Conservation (phyloP, 2,113 vertebrate genomes). For the Spea bombifrons region DNA sequence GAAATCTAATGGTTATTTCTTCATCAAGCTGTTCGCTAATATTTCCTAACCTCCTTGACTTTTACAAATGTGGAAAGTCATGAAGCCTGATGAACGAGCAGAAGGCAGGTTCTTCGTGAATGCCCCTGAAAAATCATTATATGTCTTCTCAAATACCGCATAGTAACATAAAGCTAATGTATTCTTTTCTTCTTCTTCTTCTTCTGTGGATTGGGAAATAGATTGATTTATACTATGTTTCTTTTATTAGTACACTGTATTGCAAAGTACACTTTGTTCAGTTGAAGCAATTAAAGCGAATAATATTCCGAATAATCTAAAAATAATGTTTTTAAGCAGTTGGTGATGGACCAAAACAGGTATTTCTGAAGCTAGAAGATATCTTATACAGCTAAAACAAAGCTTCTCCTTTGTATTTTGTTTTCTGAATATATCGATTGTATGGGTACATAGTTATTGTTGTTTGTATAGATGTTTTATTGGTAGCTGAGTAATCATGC, state of each 20-base stretch:
- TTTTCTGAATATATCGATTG: too few species aligned
- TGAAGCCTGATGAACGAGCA: slow-evolving; percentile 37
- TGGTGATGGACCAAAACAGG: too few species aligned
- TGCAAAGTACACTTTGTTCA: background rate
- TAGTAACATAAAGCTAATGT: background rate
- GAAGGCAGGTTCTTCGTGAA: slow-evolving; percentile 32
- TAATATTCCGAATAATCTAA: too few species aligned
- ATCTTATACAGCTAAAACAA: too few species aligned
- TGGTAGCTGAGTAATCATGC: too few species aligned
- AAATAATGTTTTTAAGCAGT: too few species aligned
- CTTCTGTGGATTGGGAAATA: background rate
- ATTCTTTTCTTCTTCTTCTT: background rate
- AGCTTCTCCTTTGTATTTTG: too few species aligned
- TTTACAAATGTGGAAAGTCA: slow-evolving; percentile 40
- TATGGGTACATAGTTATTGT: too few species aligned
- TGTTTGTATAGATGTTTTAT: too few species aligned
- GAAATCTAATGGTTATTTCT: slow-evolving; percentile 37
- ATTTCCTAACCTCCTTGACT: slow-evolving; percentile 37
- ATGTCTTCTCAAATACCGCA: background rate
- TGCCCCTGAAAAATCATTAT: slow-evolving; percentile 36
- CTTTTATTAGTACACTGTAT: background rate
- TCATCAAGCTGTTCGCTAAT: slow-evolving; percentile 44
- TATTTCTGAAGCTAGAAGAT: too few species aligned
- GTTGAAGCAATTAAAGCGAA: background rate
- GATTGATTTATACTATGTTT: background rate